phyloP scores from a whole-genome alignment of 2,797 vertebrate genomes.

The Coccyzus lansbergi region DNA sequence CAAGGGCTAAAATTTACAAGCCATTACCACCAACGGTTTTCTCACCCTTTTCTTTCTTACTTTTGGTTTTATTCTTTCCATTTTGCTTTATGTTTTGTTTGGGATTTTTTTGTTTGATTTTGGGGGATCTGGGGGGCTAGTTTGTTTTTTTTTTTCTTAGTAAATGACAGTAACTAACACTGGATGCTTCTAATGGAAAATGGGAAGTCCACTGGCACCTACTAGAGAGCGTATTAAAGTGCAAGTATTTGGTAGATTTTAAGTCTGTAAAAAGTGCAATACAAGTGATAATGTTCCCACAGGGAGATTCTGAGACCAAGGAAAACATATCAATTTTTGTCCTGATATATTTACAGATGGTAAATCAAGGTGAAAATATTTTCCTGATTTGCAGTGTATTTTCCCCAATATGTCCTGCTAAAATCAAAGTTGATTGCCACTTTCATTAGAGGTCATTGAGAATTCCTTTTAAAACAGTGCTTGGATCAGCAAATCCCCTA shows the following conservation, averaged over 20 bases:
- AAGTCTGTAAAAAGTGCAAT: background rate
- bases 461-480: constrained; percentile 62
- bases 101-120: background rate
- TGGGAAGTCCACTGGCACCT: background rate
- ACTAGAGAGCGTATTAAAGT: background rate
- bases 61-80: background rate
- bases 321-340: background rate
- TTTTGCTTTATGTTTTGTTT: background rate
- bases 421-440: background rate
- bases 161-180: background rate
- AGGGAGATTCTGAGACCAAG: background rate
- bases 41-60: background rate
- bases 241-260: background rate
- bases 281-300: background rate
- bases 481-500: constrained; percentile 50
- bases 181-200: background rate
- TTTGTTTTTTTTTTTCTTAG: background rate
- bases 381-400: background rate
- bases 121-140: background rate
- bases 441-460: constrained; percentile 60
- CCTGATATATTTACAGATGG: background rate
- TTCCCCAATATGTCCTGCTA: background rate
- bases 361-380: background rate
- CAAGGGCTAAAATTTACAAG: background rate
- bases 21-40: background rate